These are phyloP conservation scores for human DNA, from an alignment of 2,113 vertebrate genomes.

Conservation along the genomic window GRCh38 chr6:69643001-69643500, in stretches of 20 bases:
- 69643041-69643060: neutral
- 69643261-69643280: constrained; percentile 39
- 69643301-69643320: constrained; percentile 25
- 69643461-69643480: neutral
- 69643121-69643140: neutral
- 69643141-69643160: constrained; percentile 27
- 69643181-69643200: constrained; percentile 12
- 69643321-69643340: constrained; percentile 44
- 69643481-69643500: neutral
- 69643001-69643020: neutral
- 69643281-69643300: constrained; percentile 52
- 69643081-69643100: neutral
- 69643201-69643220: constrained; percentile 1
- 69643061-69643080: neutral
- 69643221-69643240: constrained; percentile 13
- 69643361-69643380: constrained; percentile 40
- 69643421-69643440: constrained; percentile 15
- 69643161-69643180: neutral
- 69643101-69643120: neutral
- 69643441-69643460: neutral
- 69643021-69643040: neutral
- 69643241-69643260: neutral
- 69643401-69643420: constrained; percentile 59
- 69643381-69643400: neutral
- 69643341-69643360: constrained; percentile 58